Conservation (phyloP, 2,888 invertebrate genomes). For the Athripsodes cinereus region DNA sequence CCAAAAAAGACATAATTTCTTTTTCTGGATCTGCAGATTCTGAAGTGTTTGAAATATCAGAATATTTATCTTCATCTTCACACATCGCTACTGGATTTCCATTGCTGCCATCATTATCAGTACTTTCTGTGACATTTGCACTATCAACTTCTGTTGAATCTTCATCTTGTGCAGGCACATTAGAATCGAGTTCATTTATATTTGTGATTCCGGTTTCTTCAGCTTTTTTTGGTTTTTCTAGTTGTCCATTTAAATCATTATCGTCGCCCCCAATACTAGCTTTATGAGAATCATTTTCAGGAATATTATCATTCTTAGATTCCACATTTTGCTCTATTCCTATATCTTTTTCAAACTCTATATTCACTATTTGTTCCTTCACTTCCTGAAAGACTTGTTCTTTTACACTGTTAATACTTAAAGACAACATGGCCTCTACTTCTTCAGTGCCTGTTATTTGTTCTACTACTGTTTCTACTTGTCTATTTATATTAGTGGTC, state of each 20-base stretch:
- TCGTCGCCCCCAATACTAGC: neutral
- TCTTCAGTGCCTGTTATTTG: neutral
- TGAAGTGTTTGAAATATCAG: neutral
- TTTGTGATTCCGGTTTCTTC: too few species aligned
- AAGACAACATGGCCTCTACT: neutral
- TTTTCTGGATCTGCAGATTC: neutral
- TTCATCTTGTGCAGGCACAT: too few species aligned
- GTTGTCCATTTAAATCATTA: neutral
- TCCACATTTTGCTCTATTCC: neutral
- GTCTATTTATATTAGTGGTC: too few species aligned
- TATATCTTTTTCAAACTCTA: neutral
- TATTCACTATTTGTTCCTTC: neutral
- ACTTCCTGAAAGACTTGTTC: neutral
- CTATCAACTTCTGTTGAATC: too few species aligned
- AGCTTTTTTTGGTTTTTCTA: too few species aligned
- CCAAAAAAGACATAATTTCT: neutral
- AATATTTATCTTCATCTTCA: conserved; percentile 4
- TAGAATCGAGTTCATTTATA: too few species aligned
- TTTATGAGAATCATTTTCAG: neutral
- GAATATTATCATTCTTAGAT: neutral
- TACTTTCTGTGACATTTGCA: neutral
- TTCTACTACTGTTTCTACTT: neutral
- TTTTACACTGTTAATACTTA: neutral
- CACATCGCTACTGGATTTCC: neutral
- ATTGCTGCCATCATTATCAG: neutral